Evolutionary conservation across 2,797 vertebrate species (phyloP).

Genomic region (Hyperoplus immaculatus): DNA sequence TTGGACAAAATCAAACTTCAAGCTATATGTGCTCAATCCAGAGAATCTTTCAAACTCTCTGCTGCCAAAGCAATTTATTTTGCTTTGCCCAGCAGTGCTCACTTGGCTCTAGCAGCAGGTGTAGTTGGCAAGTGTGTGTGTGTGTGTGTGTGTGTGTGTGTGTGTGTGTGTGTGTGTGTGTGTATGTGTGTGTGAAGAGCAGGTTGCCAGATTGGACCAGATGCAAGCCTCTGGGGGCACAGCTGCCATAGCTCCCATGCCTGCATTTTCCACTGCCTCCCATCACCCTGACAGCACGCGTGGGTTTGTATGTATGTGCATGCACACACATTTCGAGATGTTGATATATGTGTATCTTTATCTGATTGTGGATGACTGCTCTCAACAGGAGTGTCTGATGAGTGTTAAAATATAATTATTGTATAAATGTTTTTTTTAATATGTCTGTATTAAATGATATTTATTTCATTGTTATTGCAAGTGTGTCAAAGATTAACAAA

Average conservation of each 20-base stretch:
- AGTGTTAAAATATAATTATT: constrained; percentile 8
- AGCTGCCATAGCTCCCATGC: constrained; percentile 70
- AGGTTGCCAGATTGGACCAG: constrained; percentile 79
- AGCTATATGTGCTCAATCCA: constrained; percentile 18
- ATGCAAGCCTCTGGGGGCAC: constrained; percentile 79
- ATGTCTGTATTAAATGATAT: neutral
- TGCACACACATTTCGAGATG: neutral
- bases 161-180: constrained; percentile 33
- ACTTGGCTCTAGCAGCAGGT: constrained; percentile 64
- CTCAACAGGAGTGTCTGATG: constrained; percentile 17
- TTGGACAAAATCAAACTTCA: constrained; percentile 35
- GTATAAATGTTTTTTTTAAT: constrained; percentile 11
- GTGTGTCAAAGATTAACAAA: constrained; percentile 29
- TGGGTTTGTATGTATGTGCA: constrained; percentile 10
- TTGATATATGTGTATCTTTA: constrained; percentile 30
- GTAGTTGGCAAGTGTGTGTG: constrained; percentile 64
- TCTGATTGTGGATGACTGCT: constrained; percentile 22
- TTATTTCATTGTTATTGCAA: constrained; percentile 2
- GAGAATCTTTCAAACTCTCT: constrained; percentile 40
- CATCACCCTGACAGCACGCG: constrained; percentile 53
- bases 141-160: constrained; percentile 28
- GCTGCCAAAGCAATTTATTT: constrained; percentile 56
- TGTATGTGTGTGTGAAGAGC: constrained; percentile 34
- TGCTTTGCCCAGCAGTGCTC: constrained; percentile 41
- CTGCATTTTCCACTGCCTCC: constrained; percentile 68